Base-by-base conservation (phyloP, 2,888 invertebrate species). In the Leptopilina drosophilae region DNA sequence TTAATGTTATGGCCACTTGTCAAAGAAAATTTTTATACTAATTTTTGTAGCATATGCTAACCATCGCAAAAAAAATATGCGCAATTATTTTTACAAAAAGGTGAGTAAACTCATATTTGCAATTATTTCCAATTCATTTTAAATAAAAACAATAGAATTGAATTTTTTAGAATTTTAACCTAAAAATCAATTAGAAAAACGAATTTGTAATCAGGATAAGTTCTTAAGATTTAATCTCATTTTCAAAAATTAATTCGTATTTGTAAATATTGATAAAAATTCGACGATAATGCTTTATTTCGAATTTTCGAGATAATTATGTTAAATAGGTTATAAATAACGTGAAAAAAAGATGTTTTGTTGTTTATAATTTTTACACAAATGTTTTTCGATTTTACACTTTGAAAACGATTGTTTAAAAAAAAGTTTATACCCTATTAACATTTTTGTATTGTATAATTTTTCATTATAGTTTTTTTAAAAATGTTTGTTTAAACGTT, bases 1-100 rank as follows among this genome's bases (percentile, higher is more conserved):
- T 56, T 56, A 49, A 56, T 73, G 56, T 73, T 56, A 73, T 73
- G 73, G 56, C 69, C 56, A 56, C 56, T 73, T 56, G 56, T 73
- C 56, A 73, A 14, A 56, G n/a, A 46, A 49, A n/a, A 56, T 56
- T 56, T 53, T 53, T 33, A 15, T 67, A 33, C 33, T n/a, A 7
- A 56, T 73, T 56, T 33, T 56, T 56, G 33, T 53, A 73, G n/a
- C 73, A 73, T 73, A 73, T 73, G 73, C 33, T 73, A n/a, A 33
- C 73, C 69, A 33, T 14, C 7, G 14, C 49, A 73, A 56, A 73
- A 49, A 49, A 73, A 73, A 62, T n/a, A 73, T 73, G 73, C 15
- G 33, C 33, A 56, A 53, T 73, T 73, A 26, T 56, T 73, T 49
- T 56, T n/a, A n/a, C 73, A 26, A 56, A 33, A 56, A 56, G 56